Evolutionary conservation across 2,113 vertebrate genomes (phyloP).

Genomic region (Ellobius talpinus): DNA sequence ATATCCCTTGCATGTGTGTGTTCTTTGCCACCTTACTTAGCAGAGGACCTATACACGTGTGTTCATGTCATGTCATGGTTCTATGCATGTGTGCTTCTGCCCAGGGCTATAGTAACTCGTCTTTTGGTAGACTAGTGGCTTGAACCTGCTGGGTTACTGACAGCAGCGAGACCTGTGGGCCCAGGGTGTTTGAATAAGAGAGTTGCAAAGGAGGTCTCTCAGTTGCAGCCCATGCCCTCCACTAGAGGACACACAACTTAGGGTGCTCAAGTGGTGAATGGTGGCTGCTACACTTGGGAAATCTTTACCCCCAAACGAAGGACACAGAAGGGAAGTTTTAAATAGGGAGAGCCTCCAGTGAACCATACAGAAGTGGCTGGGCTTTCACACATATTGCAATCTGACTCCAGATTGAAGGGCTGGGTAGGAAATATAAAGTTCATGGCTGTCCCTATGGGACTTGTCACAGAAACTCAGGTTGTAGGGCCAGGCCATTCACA

Average conservation of each 20-base stretch:
- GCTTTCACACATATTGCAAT: background rate
- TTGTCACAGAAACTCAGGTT: background rate
- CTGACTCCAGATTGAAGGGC: background rate
- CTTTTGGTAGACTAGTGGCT: background rate
- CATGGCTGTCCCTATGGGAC: background rate
- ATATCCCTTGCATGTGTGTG: fast-evolving
- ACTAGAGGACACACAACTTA: background rate
- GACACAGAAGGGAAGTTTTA: background rate
- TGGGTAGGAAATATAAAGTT: background rate
- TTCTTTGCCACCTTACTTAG: background rate
- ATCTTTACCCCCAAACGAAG: background rate
- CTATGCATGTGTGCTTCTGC: background rate
- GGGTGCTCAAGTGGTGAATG: too few species aligned
- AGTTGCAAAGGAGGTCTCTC: background rate
- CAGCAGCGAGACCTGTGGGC: background rate
- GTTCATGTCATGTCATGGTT: too few species aligned
- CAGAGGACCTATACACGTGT: background rate
- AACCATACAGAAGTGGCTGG: background rate
- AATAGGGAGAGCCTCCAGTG: background rate
- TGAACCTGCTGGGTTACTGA: background rate
- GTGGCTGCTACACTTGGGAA: background rate
- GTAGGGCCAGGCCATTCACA: background rate
- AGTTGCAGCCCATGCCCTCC: background rate
- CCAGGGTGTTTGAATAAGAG: background rate
- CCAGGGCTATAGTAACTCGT: background rate